phyloP scores from a whole-genome alignment of 2,113 vertebrate species.

The Hypocryptadius cinnamomeus region DNA sequence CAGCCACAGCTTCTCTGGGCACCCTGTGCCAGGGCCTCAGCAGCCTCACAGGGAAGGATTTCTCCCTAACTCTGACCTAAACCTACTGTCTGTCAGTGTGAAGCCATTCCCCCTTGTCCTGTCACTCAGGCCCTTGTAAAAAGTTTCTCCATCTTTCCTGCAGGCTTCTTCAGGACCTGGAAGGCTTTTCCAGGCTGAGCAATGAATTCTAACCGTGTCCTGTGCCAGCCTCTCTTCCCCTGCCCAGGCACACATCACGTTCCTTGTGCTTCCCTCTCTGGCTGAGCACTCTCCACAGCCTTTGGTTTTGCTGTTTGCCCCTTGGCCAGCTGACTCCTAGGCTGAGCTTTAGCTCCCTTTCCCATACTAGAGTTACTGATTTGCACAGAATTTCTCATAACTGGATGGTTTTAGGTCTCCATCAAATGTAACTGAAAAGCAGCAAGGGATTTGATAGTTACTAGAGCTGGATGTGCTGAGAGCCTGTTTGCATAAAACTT shows the following conservation, averaged over 20 bases:
- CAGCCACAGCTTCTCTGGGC: neutral
- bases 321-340: neutral
- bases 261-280: neutral
- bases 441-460: neutral
- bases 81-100: neutral
- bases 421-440: neutral
- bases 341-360: neutral
- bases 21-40: neutral
- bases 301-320: neutral
- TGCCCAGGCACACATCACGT: fast-evolving
- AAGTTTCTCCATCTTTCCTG: neutral
- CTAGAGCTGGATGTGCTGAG: neutral
- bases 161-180: neutral
- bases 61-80: neutral
- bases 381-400: neutral
- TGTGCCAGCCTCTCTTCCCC: neutral
- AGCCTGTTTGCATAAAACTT: neutral
- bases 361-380: neutral
- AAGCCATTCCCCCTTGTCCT: neutral
- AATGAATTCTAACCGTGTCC: neutral
- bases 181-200: neutral
- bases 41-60: neutral
- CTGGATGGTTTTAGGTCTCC: neutral
- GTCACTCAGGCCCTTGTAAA: neutral
- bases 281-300: neutral